These are phyloP conservation scores for Hymenopus coronatus DNA, from an alignment of 2,888 invertebrate species.

Conservation along the genomic window DNA sequence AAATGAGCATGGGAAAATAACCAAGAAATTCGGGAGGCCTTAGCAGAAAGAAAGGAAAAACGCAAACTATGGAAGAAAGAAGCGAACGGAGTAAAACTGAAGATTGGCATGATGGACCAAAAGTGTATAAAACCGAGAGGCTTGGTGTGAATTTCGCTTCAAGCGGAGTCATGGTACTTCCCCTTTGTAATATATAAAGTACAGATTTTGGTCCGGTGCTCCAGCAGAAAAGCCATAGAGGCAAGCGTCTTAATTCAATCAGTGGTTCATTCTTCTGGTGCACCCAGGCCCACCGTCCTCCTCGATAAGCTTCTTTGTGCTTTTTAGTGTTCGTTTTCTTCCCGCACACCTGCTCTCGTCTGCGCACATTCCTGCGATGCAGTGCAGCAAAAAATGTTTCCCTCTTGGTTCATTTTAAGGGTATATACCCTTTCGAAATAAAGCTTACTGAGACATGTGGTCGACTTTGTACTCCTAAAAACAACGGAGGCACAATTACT, in stretches of 20 bases:
- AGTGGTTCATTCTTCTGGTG: background rate
- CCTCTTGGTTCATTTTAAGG: too few relatives aligned
- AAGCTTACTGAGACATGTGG: too few relatives aligned
- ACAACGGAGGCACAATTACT: too few relatives aligned
- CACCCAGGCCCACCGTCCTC: background rate
- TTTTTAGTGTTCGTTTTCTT: background rate
- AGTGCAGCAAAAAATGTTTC: too few relatives aligned
- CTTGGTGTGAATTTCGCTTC: background rate
- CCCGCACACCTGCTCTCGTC: background rate
- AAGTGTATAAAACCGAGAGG: background rate
- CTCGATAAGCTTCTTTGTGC: background rate
- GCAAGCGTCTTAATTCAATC: background rate
- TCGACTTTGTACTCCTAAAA: too few relatives aligned
- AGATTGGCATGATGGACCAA: background rate
- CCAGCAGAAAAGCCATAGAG: background rate
- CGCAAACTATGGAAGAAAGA: background rate
- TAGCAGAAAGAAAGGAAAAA: too few relatives aligned
- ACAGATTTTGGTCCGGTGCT: background rate
- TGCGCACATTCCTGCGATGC: background rate
- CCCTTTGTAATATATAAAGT: background rate
- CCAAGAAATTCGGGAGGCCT: background rate
- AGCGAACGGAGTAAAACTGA: background rate
- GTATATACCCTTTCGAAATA: too few relatives aligned
- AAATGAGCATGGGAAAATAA: background rate
- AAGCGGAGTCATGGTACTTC: background rate